Evolutionary conservation across 2,797 vertebrate genomes (phyloP).

Genomic region (Sciurus carolinensis): DNA sequence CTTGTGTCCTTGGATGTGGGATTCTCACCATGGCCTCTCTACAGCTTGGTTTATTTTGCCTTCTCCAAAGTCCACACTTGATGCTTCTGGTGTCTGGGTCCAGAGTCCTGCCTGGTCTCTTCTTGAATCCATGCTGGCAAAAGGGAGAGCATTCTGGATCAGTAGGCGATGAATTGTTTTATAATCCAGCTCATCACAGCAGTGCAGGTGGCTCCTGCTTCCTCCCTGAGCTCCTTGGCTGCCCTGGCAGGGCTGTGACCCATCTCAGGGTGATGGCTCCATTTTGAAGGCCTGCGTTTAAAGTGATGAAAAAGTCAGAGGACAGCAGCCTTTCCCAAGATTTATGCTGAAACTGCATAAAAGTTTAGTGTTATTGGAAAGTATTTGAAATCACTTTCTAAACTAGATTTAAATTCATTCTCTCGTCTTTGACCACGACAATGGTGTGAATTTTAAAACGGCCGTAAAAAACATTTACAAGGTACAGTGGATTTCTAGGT

Average conservation of each 20-base stretch:
- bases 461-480: conserved; percentile 76
- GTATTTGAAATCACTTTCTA: conserved; percentile 67
- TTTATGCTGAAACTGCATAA: conserved; percentile 29
- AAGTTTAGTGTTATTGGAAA: conserved; percentile 65
- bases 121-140: background rate
- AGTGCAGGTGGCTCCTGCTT: background rate
- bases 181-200: background rate
- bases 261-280: background rate
- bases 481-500: conserved; percentile 85
- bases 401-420: conserved; percentile 72
- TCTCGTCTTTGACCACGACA: conserved; percentile 59
- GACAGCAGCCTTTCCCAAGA: background rate
- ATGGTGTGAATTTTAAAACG: conserved; percentile 72
- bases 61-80: background rate
- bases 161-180: background rate
- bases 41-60: background rate
- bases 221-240: background rate
- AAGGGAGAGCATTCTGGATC: background rate
- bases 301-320: background rate
- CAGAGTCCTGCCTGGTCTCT: background rate
- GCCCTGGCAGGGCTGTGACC: background rate
- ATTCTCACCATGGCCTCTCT: fast-evolving
- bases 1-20: background rate
- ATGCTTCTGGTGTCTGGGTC: background rate
- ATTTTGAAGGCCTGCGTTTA: background rate